A percentile compares a stretch with the other conserved stretches of the same genome.
Conservation (phyloP, 2,888 invertebrate species). For the Acronicta aceris region DNA sequence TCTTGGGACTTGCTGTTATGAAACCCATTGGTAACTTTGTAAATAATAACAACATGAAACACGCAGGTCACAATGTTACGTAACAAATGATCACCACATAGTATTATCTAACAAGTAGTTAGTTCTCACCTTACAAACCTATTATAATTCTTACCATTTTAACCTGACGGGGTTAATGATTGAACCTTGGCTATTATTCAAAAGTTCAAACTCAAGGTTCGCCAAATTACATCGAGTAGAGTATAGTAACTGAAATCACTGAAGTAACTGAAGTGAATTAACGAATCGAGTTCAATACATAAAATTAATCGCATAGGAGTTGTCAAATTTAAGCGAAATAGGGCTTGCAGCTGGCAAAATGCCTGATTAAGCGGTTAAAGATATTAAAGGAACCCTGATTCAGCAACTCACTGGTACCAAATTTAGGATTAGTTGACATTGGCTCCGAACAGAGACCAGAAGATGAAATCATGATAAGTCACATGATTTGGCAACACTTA, state of each 20-base stretch:
- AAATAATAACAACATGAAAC: constrained; percentile 30
- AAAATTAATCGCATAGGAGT: constrained; percentile 16
- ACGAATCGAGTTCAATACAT: constrained; percentile 13
- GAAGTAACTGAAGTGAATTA: no score
- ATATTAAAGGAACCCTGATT: constrained; percentile 39
- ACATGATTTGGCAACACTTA: constrained; percentile 33
- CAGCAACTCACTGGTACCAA: constrained; percentile 31
- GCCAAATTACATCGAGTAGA: constrained; percentile 10
- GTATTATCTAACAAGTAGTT: neutral
- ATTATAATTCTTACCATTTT: constrained; percentile 34
- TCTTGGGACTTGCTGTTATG: constrained; percentile 26
- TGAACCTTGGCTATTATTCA: constrained; percentile 42
- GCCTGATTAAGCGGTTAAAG: constrained; percentile 36
- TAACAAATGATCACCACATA: neutral
- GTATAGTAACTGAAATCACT: neutral
- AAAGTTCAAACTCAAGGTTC: constrained; percentile 51
- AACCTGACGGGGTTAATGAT: constrained; percentile 25
- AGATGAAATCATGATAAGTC: constrained; percentile 16
- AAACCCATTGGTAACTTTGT: constrained; percentile 36
- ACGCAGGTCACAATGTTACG: constrained; percentile 12
- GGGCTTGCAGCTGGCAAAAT: constrained; percentile 38
- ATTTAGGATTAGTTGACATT: constrained; percentile 22
- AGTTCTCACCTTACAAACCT: neutral
- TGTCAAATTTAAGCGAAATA: constrained; percentile 18
- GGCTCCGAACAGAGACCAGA: constrained; percentile 22